phyloP scores from a whole-genome alignment of 2,113 vertebrate genomes.

The Pavo muticus region DNA sequence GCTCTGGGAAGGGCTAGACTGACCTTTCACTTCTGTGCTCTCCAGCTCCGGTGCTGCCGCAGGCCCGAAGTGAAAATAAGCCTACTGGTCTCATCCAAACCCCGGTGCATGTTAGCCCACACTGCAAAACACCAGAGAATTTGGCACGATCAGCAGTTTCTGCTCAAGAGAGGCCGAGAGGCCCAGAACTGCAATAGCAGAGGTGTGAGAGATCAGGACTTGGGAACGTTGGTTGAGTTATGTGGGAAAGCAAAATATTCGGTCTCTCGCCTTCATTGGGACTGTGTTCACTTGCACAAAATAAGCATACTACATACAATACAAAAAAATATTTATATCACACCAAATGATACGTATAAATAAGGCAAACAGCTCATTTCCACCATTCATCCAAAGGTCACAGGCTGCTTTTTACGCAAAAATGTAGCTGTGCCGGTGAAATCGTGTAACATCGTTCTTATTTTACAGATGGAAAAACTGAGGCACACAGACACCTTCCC shows the following conservation, averaged over 20 bases:
- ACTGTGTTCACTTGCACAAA: constrained; percentile 37
- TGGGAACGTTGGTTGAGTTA: constrained; percentile 28
- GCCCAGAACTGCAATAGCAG: constrained; percentile 70
- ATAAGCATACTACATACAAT: constrained; percentile 44
- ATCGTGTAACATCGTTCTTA: constrained; percentile 33
- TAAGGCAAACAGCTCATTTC: constrained; percentile 62
- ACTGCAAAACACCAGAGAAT: constrained; percentile 72
- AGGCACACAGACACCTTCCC: constrained; percentile 52
- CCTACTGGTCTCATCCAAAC: constrained; percentile 56
- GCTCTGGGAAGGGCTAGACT: constrained; percentile 2
- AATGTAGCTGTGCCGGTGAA: constrained; percentile 17
- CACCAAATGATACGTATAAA: constrained; percentile 52
- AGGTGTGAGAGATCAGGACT: constrained; percentile 73
- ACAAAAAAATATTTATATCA: constrained; percentile 34
- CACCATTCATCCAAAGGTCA: constrained; percentile 55
- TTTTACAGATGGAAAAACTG: constrained; percentile 62
- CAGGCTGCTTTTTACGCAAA: constrained; percentile 52
- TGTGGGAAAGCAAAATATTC: constrained; percentile 48
- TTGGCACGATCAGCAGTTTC: constrained; percentile 72
- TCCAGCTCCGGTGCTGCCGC: neutral
- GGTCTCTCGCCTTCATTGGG: constrained; percentile 1
- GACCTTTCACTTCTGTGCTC: constrained; percentile 43
- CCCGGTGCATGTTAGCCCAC: constrained; percentile 44
- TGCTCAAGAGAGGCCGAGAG: constrained; percentile 65
- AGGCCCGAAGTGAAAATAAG: constrained; percentile 62